Percentiles rank a stretch among this genome's conserved stretches.
Evolutionary conservation across 2,888 invertebrate species (phyloP).

Genomic region (Neuroscelio doddi): DNA sequence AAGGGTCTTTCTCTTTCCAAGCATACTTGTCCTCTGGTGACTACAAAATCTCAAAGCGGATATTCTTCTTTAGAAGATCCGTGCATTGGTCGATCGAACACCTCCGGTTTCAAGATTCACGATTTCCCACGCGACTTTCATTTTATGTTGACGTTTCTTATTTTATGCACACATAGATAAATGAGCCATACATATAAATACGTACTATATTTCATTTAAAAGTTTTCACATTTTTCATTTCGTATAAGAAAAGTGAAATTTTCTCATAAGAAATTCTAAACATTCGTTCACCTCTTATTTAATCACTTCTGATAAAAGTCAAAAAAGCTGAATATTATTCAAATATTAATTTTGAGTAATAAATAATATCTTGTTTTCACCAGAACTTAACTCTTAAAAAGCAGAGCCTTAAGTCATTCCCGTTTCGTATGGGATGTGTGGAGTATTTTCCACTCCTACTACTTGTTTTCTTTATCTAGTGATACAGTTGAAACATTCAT

Average conservation of each 20-base stretch:
- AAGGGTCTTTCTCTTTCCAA: conserved; percentile 42
- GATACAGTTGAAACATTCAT: conserved; percentile 55
- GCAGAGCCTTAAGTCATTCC: conserved; percentile 43
- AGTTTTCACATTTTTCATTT: too few relatives aligned
- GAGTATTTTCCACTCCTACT: conserved; percentile 9
- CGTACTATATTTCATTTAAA: too few relatives aligned
- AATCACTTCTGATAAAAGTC: too few relatives aligned
- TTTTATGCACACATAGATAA: conserved; percentile 40
- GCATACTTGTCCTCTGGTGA: conserved; percentile 46
- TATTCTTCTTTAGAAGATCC: conserved; percentile 40
- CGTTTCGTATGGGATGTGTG: conserved; percentile 42
- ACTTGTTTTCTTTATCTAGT: conserved; percentile 33
- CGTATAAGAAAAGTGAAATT: too few relatives aligned
- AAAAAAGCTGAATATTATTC: too few relatives aligned
- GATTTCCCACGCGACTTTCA: conserved; percentile 53
- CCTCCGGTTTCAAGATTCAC: conserved; percentile 47
- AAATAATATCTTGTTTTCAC: too few relatives aligned
- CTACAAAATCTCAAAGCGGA: conserved; percentile 46
- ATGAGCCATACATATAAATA: neutral
- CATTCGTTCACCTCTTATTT: too few relatives aligned
- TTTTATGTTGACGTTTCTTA: conserved; percentile 39
- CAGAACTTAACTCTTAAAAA: too few relatives aligned
- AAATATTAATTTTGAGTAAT: too few relatives aligned
- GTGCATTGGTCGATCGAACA: conserved; percentile 47
- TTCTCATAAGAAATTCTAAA: too few relatives aligned